phyloP scores from a whole-genome alignment of 2,888 invertebrate genomes.

The Rotaria magnacalcarata region DNA sequence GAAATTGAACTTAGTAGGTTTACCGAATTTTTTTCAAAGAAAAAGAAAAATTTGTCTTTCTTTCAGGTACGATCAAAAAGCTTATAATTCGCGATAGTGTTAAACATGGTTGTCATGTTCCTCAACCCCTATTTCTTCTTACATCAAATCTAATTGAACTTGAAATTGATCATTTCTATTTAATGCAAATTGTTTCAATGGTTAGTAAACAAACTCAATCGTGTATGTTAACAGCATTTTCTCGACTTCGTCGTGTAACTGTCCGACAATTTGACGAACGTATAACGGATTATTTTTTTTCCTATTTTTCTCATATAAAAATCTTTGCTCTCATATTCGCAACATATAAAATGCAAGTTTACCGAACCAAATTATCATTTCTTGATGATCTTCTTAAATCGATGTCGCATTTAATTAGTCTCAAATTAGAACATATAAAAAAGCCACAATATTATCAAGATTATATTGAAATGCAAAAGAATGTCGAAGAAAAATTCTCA shows the following conservation, averaged over 20 bases:
- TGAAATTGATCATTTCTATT: constrained; percentile 1
- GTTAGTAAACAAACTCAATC: neutral
- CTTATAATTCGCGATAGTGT: neutral
- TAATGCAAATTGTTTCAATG: neutral
- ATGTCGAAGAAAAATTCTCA: neutral
- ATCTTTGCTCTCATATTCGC: neutral
- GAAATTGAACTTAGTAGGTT: neutral
- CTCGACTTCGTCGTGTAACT: neutral
- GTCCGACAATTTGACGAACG: constrained; percentile 5
- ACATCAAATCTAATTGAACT: neutral
- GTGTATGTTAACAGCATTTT: neutral
- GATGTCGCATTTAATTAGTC: neutral
- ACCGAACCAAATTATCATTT: neutral
- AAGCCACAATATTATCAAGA: neutral
- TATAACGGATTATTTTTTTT: neutral
- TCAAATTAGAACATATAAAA: neutral
- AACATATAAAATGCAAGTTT: constrained; percentile 11
- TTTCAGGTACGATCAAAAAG: neutral
- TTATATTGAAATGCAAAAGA: neutral
- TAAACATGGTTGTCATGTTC: constrained; percentile 4
- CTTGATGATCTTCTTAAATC: neutral
- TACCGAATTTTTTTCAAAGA: no score
- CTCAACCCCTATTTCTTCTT: neutral
- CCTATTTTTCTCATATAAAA: neutral
- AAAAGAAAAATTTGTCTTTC: neutral